Percentiles rank a stretch among this genome's conserved stretches.
These are phyloP conservation scores for Stenichneumon culpator DNA, from an alignment of 2,888 invertebrate genomes.

Conservation along the genomic window DNA sequence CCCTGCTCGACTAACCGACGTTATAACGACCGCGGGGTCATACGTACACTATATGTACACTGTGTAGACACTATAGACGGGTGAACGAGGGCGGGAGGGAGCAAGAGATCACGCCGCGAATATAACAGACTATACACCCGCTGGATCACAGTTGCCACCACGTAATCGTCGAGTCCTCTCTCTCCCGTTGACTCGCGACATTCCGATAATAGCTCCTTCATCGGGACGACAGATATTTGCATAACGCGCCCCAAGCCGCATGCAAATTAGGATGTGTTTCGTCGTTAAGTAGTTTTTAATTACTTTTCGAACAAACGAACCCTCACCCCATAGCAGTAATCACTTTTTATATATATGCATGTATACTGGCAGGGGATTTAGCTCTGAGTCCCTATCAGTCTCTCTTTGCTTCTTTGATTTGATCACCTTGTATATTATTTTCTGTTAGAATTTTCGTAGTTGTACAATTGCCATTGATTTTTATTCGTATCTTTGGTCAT, in stretches of 20 bases:
- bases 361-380: too few species aligned
- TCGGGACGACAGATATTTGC: conserved; percentile 42
- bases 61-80: conserved; percentile 36
- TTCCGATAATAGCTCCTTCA: conserved; percentile 50
- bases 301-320: not conserved
- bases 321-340: not conserved
- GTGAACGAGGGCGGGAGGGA: conserved; percentile 29
- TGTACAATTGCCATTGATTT: too few species aligned
- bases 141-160: conserved; percentile 29
- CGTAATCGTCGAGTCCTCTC: conserved; percentile 53
- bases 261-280: conserved; percentile 16
- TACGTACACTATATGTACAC: conserved; percentile 36
- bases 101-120: conserved; percentile 52
- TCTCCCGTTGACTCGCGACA: conserved; percentile 8
- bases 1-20: conserved; percentile 79
- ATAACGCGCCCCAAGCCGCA: conserved; percentile 27
- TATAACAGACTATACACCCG: conserved; percentile 44
- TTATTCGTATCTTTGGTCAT: too few species aligned
- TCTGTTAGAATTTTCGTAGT: too few species aligned
- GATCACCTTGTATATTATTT: too few species aligned
- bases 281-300: conserved; percentile 15
- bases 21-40: conserved; percentile 65
- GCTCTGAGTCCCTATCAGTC: too few species aligned
- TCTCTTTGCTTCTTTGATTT: too few species aligned
- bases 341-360: not conserved